Conservation (phyloP, 2,888 invertebrate genomes). For the Thelaira solivaga region DNA sequence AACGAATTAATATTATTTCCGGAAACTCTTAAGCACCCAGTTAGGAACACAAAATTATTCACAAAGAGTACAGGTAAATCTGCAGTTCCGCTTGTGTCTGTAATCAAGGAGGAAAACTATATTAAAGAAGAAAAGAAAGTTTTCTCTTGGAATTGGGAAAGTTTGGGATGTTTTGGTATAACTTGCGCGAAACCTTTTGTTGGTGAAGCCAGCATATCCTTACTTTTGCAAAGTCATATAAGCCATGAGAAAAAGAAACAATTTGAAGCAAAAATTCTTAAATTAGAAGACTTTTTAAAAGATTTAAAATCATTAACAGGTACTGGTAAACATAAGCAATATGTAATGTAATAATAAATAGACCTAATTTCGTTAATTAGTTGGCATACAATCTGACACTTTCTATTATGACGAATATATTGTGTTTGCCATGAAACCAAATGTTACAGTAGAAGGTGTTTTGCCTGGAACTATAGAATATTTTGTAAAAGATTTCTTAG, state of each 20-base stretch:
- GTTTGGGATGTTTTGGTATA: constrained; percentile 66
- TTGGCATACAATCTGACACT: constrained; percentile 80
- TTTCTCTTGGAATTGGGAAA: constrained; percentile 69
- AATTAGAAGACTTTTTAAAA: constrained; percentile 66
- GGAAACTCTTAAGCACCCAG: constrained; percentile 31
- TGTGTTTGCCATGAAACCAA: constrained; percentile 77
- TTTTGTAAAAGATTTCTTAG: constrained; percentile 73
- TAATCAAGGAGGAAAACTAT: background rate
- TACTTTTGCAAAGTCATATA: constrained; percentile 66
- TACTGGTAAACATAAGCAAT: constrained; percentile 23
- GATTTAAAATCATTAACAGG: constrained; percentile 72
- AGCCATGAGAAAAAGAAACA: constrained; percentile 52
- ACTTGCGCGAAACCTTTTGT: constrained; percentile 64
- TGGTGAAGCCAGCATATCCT: constrained; percentile 64
- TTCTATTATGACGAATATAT: constrained; percentile 78
- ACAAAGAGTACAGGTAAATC: background rate
- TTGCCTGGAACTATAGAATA: constrained; percentile 77
- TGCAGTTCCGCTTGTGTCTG: background rate
- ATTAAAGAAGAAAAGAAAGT: constrained; percentile 23
- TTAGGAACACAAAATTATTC: constrained; percentile 1
- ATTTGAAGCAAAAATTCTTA: constrained; percentile 66
- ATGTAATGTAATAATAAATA: background rate
- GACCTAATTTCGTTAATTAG: constrained; percentile 69
- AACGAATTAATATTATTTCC: constrained; percentile 62
- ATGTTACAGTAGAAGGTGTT: constrained; percentile 78